Conservation (phyloP, 2,888 invertebrate species). For the Drosophila barbarae region DNA sequence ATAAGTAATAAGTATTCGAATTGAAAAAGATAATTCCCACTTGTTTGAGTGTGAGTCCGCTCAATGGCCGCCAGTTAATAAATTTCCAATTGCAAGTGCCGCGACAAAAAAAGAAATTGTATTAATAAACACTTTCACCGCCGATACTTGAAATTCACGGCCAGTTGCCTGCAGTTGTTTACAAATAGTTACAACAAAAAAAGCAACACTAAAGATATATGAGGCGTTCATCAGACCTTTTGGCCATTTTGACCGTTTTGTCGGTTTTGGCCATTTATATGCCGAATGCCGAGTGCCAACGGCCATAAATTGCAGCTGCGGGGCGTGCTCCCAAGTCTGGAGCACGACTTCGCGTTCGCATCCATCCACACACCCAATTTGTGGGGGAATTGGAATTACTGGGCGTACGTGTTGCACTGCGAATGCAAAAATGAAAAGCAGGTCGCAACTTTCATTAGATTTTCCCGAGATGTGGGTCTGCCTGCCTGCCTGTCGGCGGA, state of each 20-base stretch:
- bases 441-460: conserved; percentile 74
- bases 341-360: conserved; percentile 19
- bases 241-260: conserved; percentile 53
- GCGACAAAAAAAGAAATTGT: conserved; percentile 61
- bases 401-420: conserved; percentile 56
- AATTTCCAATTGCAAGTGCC: conserved; percentile 44
- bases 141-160: conserved; percentile 63
- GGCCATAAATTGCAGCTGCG: conserved; percentile 61
- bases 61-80: conserved; percentile 40
- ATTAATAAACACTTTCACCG: conserved; percentile 75
- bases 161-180: conserved; percentile 43
- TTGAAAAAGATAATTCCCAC: background rate
- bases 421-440: conserved; percentile 62
- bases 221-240: conserved; percentile 23
- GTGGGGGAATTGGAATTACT: conserved; percentile 11
- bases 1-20: background rate
- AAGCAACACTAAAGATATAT: conserved; percentile 9
- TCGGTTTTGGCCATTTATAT: conserved; percentile 58
- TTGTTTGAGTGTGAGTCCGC: background rate
- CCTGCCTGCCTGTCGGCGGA: background rate
- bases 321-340: conserved; percentile 52
- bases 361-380: conserved; percentile 42
- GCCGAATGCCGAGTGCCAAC: conserved; percentile 44
- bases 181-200: conserved; percentile 43
- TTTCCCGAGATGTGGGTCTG: conserved; percentile 29